These are phyloP conservation scores for Kuschelorhynchus macadamiae DNA, from an alignment of 2,888 invertebrate genomes.

Conservation along the genomic window DNA sequence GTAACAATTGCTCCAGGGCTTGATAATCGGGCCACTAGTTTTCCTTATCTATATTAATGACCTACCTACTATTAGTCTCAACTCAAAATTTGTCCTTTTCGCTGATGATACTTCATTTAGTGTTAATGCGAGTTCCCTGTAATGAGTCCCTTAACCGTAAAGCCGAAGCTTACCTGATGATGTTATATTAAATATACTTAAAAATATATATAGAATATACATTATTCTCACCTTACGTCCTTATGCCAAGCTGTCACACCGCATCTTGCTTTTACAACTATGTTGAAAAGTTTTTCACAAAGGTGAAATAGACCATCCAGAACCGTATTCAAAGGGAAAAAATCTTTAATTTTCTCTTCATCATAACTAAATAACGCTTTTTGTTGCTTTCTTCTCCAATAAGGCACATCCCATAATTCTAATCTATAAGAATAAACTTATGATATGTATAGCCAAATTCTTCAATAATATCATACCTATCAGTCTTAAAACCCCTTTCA, in stretches of 20 bases:
- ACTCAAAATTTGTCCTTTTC: too few relatives aligned
- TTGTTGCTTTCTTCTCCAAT: slow-evolving; percentile 86
- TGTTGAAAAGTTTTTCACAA: slow-evolving; percentile 83
- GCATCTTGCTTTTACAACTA: slow-evolving; percentile 78
- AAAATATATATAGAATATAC: too few relatives aligned
- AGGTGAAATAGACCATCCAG: slow-evolving; percentile 84
- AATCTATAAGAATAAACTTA: slow-evolving; percentile 66
- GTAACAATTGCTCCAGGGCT: too few relatives aligned
- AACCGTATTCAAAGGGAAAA: slow-evolving; percentile 87
- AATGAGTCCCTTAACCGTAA: too few relatives aligned
- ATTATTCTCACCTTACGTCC: slow-evolving; percentile 75
- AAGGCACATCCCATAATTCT: slow-evolving; percentile 88
- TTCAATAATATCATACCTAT: slow-evolving; percentile 40
- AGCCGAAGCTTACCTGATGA: too few relatives aligned
- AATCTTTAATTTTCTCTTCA: slow-evolving; percentile 81
- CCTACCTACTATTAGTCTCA: too few relatives aligned
- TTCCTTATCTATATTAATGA: too few relatives aligned
- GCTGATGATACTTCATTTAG: too few relatives aligned
- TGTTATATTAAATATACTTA: not conserved
- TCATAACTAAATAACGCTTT: slow-evolving; percentile 75
- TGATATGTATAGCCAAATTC: not conserved
- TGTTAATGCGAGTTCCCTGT: too few relatives aligned
- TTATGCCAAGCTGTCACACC: slow-evolving; percentile 86
- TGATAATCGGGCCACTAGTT: too few relatives aligned
- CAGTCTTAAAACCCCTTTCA: slow-evolving; percentile 78